Conservation (phyloP, 37 sponge, comb jelly and placozoan species). For the Ephydatia muelleri region DNA sequence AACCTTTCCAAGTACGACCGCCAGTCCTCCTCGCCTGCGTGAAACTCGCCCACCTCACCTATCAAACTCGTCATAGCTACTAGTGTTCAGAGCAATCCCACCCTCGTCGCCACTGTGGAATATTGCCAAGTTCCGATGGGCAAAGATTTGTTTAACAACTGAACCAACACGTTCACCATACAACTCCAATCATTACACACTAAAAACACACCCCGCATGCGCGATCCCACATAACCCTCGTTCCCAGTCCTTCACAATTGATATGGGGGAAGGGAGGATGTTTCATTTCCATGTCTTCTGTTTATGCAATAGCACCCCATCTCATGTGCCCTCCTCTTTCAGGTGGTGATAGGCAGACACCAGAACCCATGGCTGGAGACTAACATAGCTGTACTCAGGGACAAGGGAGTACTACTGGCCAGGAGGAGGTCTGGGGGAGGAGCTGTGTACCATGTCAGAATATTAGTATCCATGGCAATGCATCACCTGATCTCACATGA, state of each 20-base stretch:
- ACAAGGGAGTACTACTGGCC: conserved; percentile 49
- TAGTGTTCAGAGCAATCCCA: too few relatives aligned
- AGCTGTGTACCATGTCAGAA: conserved; percentile 87
- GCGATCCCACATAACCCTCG: too few relatives aligned
- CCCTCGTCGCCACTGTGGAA: neutral
- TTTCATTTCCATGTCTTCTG: neutral
- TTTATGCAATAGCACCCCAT: neutral
- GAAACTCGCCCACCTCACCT: too few relatives aligned
- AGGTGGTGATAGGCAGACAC: conserved; percentile 82
- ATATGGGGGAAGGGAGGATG: too few relatives aligned
- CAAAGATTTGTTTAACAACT: neutral
- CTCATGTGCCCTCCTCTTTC: neutral
- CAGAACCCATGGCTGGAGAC: conserved; percentile 91
- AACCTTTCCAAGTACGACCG: too few relatives aligned
- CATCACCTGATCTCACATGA: neutral
- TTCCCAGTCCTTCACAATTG: too few relatives aligned
- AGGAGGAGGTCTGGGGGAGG: conserved; percentile 87
- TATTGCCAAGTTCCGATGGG: neutral
- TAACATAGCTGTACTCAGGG: conserved; percentile 45
- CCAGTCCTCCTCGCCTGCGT: too few relatives aligned
- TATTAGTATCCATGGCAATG: neutral
- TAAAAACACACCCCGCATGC: too few relatives aligned
- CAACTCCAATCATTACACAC: too few relatives aligned
- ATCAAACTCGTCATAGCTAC: too few relatives aligned
- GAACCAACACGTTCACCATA: too few relatives aligned